These are phyloP conservation scores for Scarus forsteni DNA, from an alignment of 2,797 vertebrate species.

Conservation along the genomic window DNA sequence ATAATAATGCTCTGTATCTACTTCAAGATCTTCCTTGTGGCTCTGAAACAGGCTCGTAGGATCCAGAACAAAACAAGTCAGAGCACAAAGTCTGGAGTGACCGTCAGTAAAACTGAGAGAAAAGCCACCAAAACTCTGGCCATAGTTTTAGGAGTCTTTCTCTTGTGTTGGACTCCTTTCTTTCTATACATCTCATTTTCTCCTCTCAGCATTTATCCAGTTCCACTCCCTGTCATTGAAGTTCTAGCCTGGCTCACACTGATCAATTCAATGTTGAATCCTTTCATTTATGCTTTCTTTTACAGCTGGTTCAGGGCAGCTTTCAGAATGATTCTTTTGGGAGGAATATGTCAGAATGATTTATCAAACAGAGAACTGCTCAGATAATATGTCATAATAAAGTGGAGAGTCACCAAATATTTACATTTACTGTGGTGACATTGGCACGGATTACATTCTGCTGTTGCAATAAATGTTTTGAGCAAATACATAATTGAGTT, in stretches of 20 bases:
- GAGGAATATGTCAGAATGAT: too few species aligned
- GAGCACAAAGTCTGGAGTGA: slow-evolving; percentile 39
- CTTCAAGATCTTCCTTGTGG: slow-evolving; percentile 85
- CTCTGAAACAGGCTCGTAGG: slow-evolving; percentile 82
- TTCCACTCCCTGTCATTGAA: slow-evolving; percentile 75
- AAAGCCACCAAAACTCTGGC: slow-evolving; percentile 88
- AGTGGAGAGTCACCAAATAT: not conserved
- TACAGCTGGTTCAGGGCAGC: slow-evolving; percentile 88
- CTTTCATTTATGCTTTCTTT: slow-evolving; percentile 91
- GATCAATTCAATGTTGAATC: slow-evolving; percentile 90
- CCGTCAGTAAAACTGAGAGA: slow-evolving; percentile 71
- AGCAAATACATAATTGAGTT: too few species aligned
- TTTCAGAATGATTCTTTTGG: slow-evolving; percentile 43
- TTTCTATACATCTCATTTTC: slow-evolving; percentile 78
- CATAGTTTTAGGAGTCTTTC: slow-evolving; percentile 86
- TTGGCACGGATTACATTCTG: too few species aligned
- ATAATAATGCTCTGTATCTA: slow-evolving; percentile 87
- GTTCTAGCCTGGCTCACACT: slow-evolving; percentile 83
- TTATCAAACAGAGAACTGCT: too few species aligned
- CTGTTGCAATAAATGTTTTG: too few species aligned
- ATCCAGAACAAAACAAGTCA: slow-evolving; percentile 67
- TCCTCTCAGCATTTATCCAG: not conserved
- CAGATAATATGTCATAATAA: not conserved
- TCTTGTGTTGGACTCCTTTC: slow-evolving; percentile 88
- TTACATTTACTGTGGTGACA: too few species aligned